Base-by-base conservation (phyloP, 2,113 vertebrate genomes). In the Catharus bicknelli region DNA sequence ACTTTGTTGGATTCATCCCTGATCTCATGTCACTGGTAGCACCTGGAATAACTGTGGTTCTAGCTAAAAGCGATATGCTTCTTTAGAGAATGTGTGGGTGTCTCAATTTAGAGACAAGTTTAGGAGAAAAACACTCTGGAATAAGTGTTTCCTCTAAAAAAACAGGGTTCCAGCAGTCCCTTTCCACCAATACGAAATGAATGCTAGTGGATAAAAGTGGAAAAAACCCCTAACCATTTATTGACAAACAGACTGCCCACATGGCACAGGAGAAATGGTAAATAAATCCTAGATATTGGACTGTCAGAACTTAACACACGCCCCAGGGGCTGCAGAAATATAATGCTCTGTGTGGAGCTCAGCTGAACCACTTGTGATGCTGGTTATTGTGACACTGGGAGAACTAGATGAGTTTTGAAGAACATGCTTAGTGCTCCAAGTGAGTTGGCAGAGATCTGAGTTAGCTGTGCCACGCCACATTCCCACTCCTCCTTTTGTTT, bases 241-340 rank as follows among this genome's bases (percentile, higher is more conserved):
- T 63, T 63, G n/a, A 54, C 55, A 68, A 32, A 27, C 23, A 54
- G 40, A 54, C 18, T 63, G 58, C 40, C n/a, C 11, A 27, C 40
- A 32, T 0, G 0, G 13, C 38, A 62, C 0, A 1, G 40, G 14
- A 17, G 13, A 47, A 63, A 38, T 27, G 14, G n/a, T 62, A 72
- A 53, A 72, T 83, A 54, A 25, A 62, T 73, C 9, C 26, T 45
- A 53, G 26, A 45, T 53, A 45, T 38, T 45, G 47, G 45, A 32
- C 38, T 45, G 32, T 54, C 38, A 62, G 57, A 62, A 32, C 16
- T 83, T 21, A 45, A 36, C 38, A 34, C 25, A 51, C n/a, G 27
- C 25, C 4, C 18, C 26, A 30, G 54, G 88, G 36, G 19, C 59
- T 57, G 73, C 45, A 74, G 64, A 68, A 66, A 34, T 58, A 9